Conservation (phyloP, 2,113 vertebrate species). For the Grammomys surdaster region DNA sequence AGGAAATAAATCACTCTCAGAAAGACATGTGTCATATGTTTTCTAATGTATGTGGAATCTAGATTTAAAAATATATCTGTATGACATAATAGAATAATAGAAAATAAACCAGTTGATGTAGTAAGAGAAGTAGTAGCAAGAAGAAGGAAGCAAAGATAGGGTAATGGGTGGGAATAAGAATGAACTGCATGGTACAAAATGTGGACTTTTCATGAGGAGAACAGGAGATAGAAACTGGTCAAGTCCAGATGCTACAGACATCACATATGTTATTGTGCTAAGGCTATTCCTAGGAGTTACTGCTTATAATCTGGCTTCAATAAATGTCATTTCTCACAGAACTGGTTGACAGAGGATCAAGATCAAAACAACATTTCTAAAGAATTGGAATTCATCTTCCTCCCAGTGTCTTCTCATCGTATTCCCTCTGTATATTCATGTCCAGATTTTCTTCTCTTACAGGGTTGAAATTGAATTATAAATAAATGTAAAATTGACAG, state of each 20-base stretch:
- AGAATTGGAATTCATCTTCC: background rate
- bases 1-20: no score
- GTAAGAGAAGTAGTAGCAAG: no score
- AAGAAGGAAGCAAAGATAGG: no score
- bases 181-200: no score
- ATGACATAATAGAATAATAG: no score
- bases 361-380: background rate
- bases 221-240: no score
- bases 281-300: background rate
- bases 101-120: no score
- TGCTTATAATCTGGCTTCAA: background rate
- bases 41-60: background rate
- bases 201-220: no score
- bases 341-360: background rate
- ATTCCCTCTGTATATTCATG: background rate
- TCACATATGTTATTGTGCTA: background rate
- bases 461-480: background rate
- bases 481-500: background rate
- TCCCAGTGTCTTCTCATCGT: background rate
- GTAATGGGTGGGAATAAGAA: no score
- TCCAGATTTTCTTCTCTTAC: background rate
- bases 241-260: no score
- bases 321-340: background rate
- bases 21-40: background rate
- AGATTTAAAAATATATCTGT: background rate